Evolutionary conservation across 2,113 vertebrate genomes (phyloP), one percentile per base, ranked within the genome.

Genomic region (Tachysurus fulvidraco): DNA sequence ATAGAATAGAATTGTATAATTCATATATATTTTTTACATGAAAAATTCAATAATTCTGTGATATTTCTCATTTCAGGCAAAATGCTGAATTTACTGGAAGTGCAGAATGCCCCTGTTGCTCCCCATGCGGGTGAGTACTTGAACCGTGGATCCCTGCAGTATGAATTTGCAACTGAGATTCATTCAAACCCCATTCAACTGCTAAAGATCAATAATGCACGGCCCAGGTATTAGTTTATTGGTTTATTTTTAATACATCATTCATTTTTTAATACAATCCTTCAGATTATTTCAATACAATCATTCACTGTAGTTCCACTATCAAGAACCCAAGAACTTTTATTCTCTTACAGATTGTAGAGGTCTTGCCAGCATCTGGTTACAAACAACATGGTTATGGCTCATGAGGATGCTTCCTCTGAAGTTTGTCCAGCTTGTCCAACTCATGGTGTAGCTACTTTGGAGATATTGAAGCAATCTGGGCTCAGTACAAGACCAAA

Each of bases 361-460:
- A 96, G 79, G 88, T 93, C 13, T 85, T 97, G 80, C 92, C n/a
- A 95, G 4, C 92, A 96, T 83, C 91, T 97, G 89, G 92, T 94
- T 52, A 30, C 74, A 85, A 91, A 94, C 81, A 95, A 95, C 81
- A 69, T 90, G 11, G 92, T 91, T 0, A 88, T 83, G 76, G 93
- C 96, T 87, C 95, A 95, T 2, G 90, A 93, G 0, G 94, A 97
- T 52, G 92, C 94, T 83, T n/a, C 94, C 95, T 0, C 76, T 94
- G 55, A 96, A 94, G 83, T 96, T 95, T 89, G 10, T 96, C 83
- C 91, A 96, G 87, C 92, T 98, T 0, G 60, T 94, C 21, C 96
- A 97, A 87, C 90, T 96, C 19, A 85, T 96, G 69, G 94, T 71
- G 9, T 14, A n/a, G 73, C 91, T 19, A 89, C 65, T 0, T 0